Evolutionary conservation across 2,113 vertebrate genomes (phyloP).

Genomic region (Daubentonia madagascariensis): DNA sequence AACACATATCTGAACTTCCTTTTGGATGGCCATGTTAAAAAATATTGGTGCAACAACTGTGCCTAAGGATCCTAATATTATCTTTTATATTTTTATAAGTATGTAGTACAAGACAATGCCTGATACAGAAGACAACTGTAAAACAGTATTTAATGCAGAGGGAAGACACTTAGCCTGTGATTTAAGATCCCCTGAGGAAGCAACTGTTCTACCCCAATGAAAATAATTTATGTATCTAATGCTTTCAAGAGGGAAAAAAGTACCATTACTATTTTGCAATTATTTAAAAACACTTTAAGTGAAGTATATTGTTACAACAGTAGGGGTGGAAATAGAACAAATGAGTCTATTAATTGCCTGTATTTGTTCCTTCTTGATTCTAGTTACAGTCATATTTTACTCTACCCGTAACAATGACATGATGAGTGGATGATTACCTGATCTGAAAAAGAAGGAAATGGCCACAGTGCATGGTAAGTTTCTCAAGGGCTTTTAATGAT

Average conservation of each 20-base stretch:
- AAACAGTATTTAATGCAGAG: neutral
- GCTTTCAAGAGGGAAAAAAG: neutral
- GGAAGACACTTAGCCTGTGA: neutral
- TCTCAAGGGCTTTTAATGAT: neutral
- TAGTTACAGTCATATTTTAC: neutral
- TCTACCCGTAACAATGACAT: neutral
- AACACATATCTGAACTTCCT: neutral
- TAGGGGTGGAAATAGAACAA: neutral
- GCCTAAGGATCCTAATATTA: neutral
- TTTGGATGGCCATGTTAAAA: neutral
- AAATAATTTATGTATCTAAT: neutral
- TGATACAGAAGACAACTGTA: neutral
- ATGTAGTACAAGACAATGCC: neutral
- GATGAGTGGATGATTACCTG: neutral
- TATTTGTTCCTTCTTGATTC: conserved; percentile 23
- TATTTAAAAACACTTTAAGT: conserved; percentile 32
- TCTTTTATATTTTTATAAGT: neutral
- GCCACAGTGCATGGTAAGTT: neutral
- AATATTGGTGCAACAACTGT: neutral
- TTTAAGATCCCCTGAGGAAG: conserved; percentile 31
- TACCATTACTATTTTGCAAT: neutral
- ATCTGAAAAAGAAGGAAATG: neutral
- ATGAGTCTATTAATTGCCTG: neutral
- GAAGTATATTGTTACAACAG: neutral
- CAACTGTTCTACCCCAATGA: neutral